Evolutionary conservation across 2,797 vertebrate species (phyloP).

Genomic region (Semotilus atromaculatus): DNA sequence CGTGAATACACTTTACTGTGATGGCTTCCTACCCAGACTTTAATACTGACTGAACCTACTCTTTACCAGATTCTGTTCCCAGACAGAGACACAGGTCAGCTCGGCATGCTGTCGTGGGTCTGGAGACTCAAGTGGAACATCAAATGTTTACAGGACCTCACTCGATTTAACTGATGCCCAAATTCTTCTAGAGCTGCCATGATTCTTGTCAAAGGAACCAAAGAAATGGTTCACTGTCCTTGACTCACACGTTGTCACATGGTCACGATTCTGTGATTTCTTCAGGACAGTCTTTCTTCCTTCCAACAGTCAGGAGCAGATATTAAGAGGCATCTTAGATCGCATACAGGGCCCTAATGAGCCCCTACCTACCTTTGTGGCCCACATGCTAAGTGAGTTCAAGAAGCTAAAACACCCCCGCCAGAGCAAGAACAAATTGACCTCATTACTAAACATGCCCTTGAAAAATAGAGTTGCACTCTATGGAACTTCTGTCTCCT

Average conservation of each 20-base stretch:
- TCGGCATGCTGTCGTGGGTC: not conserved
- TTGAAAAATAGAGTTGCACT: constrained; percentile 24
- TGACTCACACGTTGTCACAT: not conserved
- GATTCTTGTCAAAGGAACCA: not conserved
- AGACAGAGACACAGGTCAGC: not conserved
- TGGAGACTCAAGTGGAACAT: not conserved
- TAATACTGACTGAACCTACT: not conserved
- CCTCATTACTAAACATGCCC: constrained; percentile 1
- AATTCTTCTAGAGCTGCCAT: not conserved
- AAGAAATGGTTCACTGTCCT: not conserved
- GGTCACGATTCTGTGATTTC: not conserved
- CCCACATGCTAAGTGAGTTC: not conserved
- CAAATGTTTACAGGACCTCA: not conserved
- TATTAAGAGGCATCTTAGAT: not conserved
- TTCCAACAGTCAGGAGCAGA: not conserved
- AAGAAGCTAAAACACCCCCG: not conserved
- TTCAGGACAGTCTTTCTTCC: not conserved
- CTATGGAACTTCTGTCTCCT: not conserved
- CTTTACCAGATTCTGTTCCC: not conserved
- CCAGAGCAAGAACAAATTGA: not conserved
- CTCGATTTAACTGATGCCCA: not conserved
- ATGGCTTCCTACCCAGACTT: not conserved
- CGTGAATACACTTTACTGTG: not conserved
- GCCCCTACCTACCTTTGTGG: not conserved
- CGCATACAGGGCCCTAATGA: not conserved